A percentile compares a stretch with the other conserved stretches of the same genome.
These are phyloP conservation scores for Oryzias dopingdopingensis DNA, from an alignment of 2,797 vertebrate genomes.

Conservation along the genomic window DNA sequence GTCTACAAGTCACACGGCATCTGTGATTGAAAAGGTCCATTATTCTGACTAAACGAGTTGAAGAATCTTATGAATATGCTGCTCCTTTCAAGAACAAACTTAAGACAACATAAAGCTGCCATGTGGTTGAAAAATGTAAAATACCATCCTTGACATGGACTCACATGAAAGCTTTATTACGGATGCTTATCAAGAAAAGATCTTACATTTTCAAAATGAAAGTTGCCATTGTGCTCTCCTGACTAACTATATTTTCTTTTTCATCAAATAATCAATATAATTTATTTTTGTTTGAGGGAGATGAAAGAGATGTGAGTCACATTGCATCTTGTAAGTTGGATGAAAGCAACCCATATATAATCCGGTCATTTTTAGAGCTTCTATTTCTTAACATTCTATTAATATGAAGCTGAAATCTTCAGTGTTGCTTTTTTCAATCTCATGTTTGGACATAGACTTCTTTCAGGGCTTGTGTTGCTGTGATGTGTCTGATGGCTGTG, in stretches of 20 bases:
- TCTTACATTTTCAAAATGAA: not conserved
- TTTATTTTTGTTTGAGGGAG: not conserved
- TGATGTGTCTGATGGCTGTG: constrained; percentile 10
- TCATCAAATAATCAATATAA: constrained; percentile 1
- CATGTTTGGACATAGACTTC: constrained; percentile 1
- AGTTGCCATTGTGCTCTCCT: not conserved
- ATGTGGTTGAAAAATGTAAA: constrained; percentile 17
- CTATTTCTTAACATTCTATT: constrained; percentile 24
- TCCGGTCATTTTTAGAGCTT: constrained; percentile 5
- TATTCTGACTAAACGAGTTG: constrained; percentile 44
- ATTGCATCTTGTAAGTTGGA: not conserved
- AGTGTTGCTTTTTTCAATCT: constrained; percentile 8
- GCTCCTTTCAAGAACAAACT: constrained; percentile 23
- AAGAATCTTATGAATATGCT: constrained; percentile 33
- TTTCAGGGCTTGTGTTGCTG: not conserved
- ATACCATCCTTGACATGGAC: constrained; percentile 6
- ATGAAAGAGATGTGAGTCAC: not conserved
- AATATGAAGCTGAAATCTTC: constrained; percentile 1
- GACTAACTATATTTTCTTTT: not conserved
- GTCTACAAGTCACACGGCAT: constrained; percentile 62
- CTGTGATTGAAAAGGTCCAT: constrained; percentile 64
- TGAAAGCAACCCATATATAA: not conserved
- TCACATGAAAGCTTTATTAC: constrained; percentile 7
- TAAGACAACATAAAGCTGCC: constrained; percentile 29
- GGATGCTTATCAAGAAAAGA: not conserved